phyloP scores from a whole-genome alignment of 2,888 invertebrate genomes.

The Phaedon cochleariae region DNA sequence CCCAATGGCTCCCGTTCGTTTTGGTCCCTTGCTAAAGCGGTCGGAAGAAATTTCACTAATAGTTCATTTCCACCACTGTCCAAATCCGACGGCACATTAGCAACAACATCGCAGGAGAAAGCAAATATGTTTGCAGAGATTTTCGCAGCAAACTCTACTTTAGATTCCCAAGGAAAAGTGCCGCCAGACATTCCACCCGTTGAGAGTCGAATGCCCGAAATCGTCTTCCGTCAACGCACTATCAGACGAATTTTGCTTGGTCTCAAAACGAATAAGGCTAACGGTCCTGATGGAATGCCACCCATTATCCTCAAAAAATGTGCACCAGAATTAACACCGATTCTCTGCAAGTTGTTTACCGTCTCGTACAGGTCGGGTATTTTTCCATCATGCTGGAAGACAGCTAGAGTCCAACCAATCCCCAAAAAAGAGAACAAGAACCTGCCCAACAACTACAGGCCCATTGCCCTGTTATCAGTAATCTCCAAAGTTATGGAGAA shows the following conservation, averaged over 20 bases:
- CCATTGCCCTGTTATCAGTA: background rate
- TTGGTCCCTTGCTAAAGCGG: no score
- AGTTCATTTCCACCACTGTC: no score
- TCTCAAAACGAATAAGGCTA: background rate
- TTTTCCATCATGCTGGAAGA: background rate
- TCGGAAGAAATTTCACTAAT: no score
- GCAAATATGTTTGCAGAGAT: background rate
- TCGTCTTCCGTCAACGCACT: background rate
- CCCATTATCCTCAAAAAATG: constrained; percentile 2
- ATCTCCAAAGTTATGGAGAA: background rate
- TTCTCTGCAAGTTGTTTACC: constrained; percentile 1
- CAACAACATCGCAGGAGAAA: no score
- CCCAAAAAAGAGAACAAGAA: background rate
- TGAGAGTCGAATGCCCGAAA: background rate
- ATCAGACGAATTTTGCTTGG: background rate
- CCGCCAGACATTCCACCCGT: background rate
- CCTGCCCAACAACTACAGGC: constrained; percentile 4
- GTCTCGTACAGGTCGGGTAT: background rate
- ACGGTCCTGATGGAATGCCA: background rate
- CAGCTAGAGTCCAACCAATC: background rate
- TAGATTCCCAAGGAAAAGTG: background rate
- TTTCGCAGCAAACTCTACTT: constrained; percentile 3
- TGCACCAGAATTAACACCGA: background rate
- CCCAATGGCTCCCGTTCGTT: no score
- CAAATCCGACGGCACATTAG: no score